phyloP scores from a whole-genome alignment of 2,888 invertebrate species.

The Andrena chrysosceles region DNA sequence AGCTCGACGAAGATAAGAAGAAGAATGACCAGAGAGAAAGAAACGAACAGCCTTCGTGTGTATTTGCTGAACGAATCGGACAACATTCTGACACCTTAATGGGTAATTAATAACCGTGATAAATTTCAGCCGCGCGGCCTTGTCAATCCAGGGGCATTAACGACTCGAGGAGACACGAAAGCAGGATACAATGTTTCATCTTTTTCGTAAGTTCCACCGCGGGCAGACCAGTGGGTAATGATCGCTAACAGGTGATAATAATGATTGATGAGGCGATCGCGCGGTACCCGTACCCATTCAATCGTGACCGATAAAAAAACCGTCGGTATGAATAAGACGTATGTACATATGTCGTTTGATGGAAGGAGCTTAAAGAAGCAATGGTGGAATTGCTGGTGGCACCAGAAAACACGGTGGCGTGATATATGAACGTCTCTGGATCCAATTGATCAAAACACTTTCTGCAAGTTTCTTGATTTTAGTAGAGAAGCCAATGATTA shows the following conservation, averaged over 20 bases:
- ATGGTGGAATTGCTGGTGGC: neutral
- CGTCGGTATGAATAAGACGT: conserved; percentile 10
- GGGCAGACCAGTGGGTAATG: conserved; percentile 24
- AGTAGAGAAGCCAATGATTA: too few relatives aligned
- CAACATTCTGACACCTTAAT: conserved; percentile 19
- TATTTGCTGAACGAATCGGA: neutral
- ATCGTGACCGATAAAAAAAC: neutral
- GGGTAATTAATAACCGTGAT: conserved; percentile 20
- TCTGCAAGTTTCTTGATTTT: too few relatives aligned
- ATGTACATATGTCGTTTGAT: neutral
- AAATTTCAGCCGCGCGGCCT: neutral
- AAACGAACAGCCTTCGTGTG: neutral
- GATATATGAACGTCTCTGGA: neutral
- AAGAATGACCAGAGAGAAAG: neutral
- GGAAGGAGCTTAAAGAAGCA: neutral
- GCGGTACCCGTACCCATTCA: conserved; percentile 22
- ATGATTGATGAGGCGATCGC: conserved; percentile 46
- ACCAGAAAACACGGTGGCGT: neutral
- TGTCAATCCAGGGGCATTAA: conserved; percentile 10
- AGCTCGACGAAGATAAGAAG: too few relatives aligned
- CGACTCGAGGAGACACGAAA: neutral
- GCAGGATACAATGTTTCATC: conserved; percentile 21
- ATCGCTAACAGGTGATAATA: conserved; percentile 59
- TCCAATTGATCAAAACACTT: neutral
- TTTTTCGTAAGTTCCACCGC: conserved; percentile 1